Conservation (phyloP, 2,113 vertebrate species). For the Stomatorhinus ivindoensis region DNA sequence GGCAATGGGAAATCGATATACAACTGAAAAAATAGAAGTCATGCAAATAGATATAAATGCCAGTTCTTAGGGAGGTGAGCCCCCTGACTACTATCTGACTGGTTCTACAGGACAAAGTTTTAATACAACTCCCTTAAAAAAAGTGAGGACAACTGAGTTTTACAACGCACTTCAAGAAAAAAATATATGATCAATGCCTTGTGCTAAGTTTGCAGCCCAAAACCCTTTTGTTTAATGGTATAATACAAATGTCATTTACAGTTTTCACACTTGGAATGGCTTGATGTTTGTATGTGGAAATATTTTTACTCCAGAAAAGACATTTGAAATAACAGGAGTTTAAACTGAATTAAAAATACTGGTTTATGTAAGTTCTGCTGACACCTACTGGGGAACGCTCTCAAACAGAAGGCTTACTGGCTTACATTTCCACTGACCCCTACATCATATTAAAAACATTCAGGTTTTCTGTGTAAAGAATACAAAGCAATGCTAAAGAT, state of each 20-base stretch:
- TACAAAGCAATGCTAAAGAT: not conserved
- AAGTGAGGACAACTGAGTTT: not conserved
- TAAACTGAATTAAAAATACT: slow-evolving; percentile 19
- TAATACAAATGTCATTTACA: not conserved
- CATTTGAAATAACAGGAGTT: not conserved
- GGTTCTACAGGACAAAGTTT: not conserved
- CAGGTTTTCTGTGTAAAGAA: not conserved
- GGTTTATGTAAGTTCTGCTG: slow-evolving; percentile 47
- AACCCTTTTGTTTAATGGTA: not conserved
- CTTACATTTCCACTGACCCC: not conserved
- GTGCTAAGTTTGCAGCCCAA: not conserved
- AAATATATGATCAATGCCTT: not conserved
- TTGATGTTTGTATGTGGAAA: not conserved
- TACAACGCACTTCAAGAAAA: not conserved
- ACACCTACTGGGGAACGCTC: slow-evolving; percentile 52
- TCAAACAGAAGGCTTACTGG: not conserved
- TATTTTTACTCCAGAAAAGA: not conserved
- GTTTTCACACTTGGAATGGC: not conserved
- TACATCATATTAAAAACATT: not conserved
- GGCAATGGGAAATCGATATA: not conserved
- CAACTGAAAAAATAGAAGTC: not conserved
- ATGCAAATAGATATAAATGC: not conserved
- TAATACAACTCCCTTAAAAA: not conserved
- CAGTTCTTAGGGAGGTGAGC: not conserved
- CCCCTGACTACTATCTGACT: not conserved